Conservation (phyloP, 2,113 vertebrate genomes). For the Pontoporia blainvillei region DNA sequence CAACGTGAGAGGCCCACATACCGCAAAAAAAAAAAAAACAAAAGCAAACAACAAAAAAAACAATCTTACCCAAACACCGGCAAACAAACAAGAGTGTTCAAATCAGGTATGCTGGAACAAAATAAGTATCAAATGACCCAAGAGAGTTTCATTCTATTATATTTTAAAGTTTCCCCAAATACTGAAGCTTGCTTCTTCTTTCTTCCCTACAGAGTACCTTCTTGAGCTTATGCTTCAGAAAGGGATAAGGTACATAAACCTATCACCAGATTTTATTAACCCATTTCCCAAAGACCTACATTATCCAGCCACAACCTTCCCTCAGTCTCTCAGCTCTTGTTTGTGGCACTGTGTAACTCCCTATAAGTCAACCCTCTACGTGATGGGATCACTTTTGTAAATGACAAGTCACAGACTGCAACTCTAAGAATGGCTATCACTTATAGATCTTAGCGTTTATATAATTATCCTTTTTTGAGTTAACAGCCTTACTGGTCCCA, state of each 20-base stretch:
- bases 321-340: neutral
- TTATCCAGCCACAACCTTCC: neutral
- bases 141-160: neutral
- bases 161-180: neutral
- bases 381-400: neutral
- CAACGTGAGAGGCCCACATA: too few species aligned
- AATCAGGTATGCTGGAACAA: neutral
- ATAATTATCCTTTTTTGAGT: neutral
- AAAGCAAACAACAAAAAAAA: neutral
- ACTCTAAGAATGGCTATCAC: neutral
- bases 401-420: neutral
- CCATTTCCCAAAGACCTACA: neutral
- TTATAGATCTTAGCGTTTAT: neutral
- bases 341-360: neutral
- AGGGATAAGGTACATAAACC: neutral
- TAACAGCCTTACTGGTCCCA: neutral
- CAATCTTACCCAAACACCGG: neutral
- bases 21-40: too few species aligned
- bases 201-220: neutral
- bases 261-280: neutral
- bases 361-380: neutral
- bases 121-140: slow-evolving; percentile 5
- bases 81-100: slow-evolving; percentile 12
- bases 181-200: neutral
- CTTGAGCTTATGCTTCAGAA: neutral